These are phyloP conservation scores for Lagria hirta DNA, from an alignment of 2,888 invertebrate species.

Conservation along the genomic window DNA sequence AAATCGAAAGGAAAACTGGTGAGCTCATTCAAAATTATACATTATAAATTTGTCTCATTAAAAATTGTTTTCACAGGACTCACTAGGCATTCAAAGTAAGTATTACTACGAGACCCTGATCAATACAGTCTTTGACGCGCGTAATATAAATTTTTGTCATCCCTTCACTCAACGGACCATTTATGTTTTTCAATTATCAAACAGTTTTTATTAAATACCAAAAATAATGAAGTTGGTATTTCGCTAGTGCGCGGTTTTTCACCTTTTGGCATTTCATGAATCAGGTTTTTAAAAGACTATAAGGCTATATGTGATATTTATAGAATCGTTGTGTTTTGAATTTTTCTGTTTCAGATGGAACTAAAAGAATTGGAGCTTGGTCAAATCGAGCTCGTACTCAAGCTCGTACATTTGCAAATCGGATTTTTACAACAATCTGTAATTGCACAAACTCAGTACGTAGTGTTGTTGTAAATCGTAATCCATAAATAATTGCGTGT, in stretches of 20 bases:
- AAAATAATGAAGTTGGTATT: slow-evolving; percentile 13
- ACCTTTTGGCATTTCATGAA: too few species aligned
- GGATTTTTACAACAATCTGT: slow-evolving; percentile 54
- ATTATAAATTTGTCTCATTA: too few species aligned
- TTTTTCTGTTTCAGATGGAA: slow-evolving; percentile 47
- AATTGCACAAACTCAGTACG: slow-evolving; percentile 54
- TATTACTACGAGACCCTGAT: slow-evolving; percentile 23
- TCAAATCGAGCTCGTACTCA: slow-evolving; percentile 51
- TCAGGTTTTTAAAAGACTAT: slow-evolving; percentile 15
- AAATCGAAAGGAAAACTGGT: slow-evolving; percentile 48
- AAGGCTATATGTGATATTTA: slow-evolving; percentile 9
- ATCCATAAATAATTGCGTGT: slow-evolving; percentile 23
- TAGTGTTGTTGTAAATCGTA: slow-evolving; percentile 39
- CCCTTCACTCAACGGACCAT: too few species aligned
- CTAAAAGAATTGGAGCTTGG: slow-evolving; percentile 52
- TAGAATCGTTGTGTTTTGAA: slow-evolving; percentile 4
- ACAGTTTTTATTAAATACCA: too few species aligned
- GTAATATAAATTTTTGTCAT: too few species aligned
- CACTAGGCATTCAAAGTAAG: slow-evolving; percentile 49
- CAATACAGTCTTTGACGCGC: too few species aligned
- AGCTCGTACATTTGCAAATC: slow-evolving; percentile 51
- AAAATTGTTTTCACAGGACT: slow-evolving; percentile 43
- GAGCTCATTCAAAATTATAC: slow-evolving; percentile 36
- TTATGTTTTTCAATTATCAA: too few species aligned
- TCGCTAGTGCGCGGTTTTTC: too few species aligned